phyloP scores from a whole-genome alignment of 2,113 vertebrate genomes.

The Promerops cafer region DNA sequence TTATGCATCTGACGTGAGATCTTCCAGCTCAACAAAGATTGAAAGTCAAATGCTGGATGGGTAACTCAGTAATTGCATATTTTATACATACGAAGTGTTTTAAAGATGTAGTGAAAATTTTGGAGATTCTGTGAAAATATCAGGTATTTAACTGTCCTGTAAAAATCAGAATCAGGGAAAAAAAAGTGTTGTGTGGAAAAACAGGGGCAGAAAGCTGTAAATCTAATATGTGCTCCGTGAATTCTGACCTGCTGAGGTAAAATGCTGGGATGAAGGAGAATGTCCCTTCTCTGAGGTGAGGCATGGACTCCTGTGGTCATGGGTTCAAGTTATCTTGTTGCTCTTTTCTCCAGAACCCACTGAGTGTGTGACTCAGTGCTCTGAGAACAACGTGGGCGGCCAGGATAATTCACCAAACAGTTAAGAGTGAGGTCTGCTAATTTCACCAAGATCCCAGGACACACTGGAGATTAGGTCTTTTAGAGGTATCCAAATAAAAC shows the following conservation, averaged over 20 bases:
- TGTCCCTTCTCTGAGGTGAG: background rate
- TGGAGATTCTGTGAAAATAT: background rate
- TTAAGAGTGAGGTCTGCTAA: background rate
- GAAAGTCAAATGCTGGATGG: background rate
- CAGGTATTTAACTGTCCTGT: background rate
- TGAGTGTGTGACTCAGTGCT: accelerated
- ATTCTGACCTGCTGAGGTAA: background rate
- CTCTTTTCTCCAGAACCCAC: background rate
- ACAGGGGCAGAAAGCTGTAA: background rate
- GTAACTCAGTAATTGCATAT: background rate
- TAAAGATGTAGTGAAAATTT: background rate
- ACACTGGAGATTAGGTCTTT: background rate
- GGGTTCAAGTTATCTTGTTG: background rate
- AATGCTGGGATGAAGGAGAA: background rate
- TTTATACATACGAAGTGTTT: accelerated
- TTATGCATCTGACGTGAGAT: background rate
- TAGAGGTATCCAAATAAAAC: background rate
- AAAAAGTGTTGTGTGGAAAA: background rate
- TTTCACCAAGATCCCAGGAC: background rate
- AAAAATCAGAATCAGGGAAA: background rate
- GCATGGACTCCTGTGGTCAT: accelerated
- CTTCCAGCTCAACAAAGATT: background rate
- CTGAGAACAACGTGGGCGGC: background rate
- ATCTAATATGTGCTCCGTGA: background rate
- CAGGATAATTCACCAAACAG: background rate